A percentile compares a stretch with the other conserved stretches of the same genome.
These are phyloP conservation scores for Crotalus viridis DNA, from an alignment of 2,113 vertebrate genomes.

Conservation along the genomic window DNA sequence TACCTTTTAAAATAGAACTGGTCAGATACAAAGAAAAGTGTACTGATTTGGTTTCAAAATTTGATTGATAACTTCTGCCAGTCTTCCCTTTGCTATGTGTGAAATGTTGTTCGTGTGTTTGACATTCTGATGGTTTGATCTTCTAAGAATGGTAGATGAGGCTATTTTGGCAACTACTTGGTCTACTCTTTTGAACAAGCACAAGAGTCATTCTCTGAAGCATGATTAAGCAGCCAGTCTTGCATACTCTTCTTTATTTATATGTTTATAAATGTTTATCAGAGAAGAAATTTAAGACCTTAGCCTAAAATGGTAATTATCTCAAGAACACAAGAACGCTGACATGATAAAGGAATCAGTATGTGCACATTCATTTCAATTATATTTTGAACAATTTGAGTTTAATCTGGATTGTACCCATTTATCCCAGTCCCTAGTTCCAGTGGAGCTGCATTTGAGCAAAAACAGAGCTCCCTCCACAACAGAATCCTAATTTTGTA, in stretches of 20 bases:
- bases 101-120: not conserved
- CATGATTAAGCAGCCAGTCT: not conserved
- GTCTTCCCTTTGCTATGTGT: not conserved
- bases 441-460: not conserved
- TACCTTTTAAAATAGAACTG: not conserved
- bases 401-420: not conserved
- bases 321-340: not conserved
- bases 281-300: not conserved
- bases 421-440: not conserved
- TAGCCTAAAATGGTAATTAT: not conserved
- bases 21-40: not conserved
- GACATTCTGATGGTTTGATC: not conserved
- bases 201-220: not conserved
- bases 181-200: not conserved
- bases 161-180: not conserved
- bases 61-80: not conserved
- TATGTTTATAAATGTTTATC: not conserved
- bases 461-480: not conserved
- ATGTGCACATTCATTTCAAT: not conserved
- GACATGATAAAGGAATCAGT: not conserved
- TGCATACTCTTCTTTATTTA: not conserved
- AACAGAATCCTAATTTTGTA: not conserved
- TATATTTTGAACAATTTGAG: not conserved
- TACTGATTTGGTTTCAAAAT: not conserved
- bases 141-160: not conserved